phyloP scores from a whole-genome alignment of 2,797 vertebrate genomes.

The Scomberomorus guttatus region DNA sequence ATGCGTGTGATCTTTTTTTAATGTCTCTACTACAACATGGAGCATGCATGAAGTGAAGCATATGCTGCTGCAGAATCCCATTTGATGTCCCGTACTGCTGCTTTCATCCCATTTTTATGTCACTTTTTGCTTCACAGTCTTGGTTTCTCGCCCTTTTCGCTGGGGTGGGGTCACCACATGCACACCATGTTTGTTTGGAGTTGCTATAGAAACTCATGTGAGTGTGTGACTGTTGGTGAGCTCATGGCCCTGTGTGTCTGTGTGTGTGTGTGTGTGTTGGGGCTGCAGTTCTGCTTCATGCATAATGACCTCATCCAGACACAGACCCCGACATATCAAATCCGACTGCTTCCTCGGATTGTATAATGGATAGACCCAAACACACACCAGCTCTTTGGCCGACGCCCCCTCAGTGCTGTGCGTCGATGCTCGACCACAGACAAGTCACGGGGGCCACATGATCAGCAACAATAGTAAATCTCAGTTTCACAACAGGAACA shows the following conservation, averaged over 20 bases:
- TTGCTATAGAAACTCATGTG: conserved; percentile 72
- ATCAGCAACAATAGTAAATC: conserved; percentile 24
- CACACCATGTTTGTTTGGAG: conserved; percentile 81
- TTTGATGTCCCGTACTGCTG: conserved; percentile 10
- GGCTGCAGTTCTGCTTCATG: conserved; percentile 61
- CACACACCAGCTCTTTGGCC: conserved; percentile 31
- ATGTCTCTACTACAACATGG: conserved; percentile 20
- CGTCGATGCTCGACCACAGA: conserved; percentile 44
- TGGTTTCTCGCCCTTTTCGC: conserved; percentile 40
- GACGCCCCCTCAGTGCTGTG: conserved; percentile 55
- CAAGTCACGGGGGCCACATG: conserved; percentile 23
- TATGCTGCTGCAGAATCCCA: conserved; percentile 23
- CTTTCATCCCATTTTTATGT: conserved; percentile 31
- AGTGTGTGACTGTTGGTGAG: conserved; percentile 53
- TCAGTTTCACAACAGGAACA: conserved; percentile 25
- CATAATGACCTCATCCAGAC: conserved; percentile 78
- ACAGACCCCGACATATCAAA: conserved; percentile 68
- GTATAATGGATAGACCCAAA: conserved; percentile 70
- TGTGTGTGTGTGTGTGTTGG: conserved; percentile 32
- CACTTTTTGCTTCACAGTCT: conserved; percentile 40
- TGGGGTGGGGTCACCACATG: conserved; percentile 66
- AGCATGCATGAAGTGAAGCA: conserved; percentile 45
- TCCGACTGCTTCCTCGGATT: conserved; percentile 76
- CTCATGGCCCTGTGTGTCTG: conserved; percentile 21
- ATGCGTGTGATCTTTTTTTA: conserved; percentile 16